Conservation (phyloP, 2,797 vertebrate genomes). For the Pagetopsis macropterus region DNA sequence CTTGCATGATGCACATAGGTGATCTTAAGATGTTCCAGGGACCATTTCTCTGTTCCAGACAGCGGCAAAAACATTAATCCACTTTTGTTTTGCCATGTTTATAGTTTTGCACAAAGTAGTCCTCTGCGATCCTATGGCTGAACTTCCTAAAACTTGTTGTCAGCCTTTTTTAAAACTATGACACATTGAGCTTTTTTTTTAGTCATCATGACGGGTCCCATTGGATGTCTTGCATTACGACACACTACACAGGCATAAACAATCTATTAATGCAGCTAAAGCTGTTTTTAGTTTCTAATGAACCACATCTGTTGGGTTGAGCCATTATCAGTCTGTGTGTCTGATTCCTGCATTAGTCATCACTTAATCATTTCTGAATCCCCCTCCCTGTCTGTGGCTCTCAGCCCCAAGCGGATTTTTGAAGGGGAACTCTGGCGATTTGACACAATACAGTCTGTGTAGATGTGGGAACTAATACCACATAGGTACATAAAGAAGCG, state of each 20-base stretch:
- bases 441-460: neutral
- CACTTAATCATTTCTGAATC: neutral
- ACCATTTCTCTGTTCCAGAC: neutral
- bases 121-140: neutral
- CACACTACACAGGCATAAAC: neutral
- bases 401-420: neutral
- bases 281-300: neutral
- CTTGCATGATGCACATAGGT: neutral
- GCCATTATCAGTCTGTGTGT: neutral
- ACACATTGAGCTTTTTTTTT: neutral
- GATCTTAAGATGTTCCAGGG: neutral
- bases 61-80: neutral
- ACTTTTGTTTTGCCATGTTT: neutral
- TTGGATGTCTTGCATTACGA: neutral
- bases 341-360: slow-evolving; percentile 11
- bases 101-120: neutral
- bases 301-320: slow-evolving; percentile 3
- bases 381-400: neutral
- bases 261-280: neutral
- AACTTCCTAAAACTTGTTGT: neutral
- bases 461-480: neutral
- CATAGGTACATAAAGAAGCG: neutral
- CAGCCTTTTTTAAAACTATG: neutral
- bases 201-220: neutral
- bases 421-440: neutral